Evolutionary conservation across 1,140 invertebrate species (phyloP), one percentile per base, ranked within the genome.

Genomic region (Eufriesea mexicana): DNA sequence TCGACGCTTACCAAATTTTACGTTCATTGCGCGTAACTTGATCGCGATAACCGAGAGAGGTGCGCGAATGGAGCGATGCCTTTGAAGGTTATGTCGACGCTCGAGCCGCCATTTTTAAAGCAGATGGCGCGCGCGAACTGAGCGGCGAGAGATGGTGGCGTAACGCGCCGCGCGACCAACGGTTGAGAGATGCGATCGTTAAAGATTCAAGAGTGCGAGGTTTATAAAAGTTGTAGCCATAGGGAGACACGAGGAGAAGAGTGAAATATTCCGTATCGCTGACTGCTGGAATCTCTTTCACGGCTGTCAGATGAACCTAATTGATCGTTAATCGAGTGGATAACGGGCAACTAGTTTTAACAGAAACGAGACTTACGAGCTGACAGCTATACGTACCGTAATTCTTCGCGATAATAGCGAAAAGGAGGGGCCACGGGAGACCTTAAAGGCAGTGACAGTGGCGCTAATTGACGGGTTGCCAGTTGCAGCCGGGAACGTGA

Each of bases 391-490:
- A 79, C 51, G 70, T 75, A 54, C 42, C 47, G 82, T 84, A 89
- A 89, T 86, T 89, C 84, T 86, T 82, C 23, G 74, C 75, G 82
- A 86, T 86, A 89, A 89, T 86, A 75, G 84, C 45, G 88, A 82
- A 84, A 87, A 89, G 84, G 64, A 84, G 86, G 62, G 51, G 25
- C 42, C 45, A 23, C 51, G 35, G 62, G 66, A 51, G 49, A 66
- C 68, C 87, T 86, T 84, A 88, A 89, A 86, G 86, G 80, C 84
- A 86, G 84, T 64, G 84, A 86, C 87, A 85, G 70, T 88, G 78
- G 82, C 84, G 82, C 84, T 89, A 89, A 89, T 89, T 89, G 87
- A 89, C 87, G 84, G 88, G 68, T 82, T 88, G 86, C 86, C 86
- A 88, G 81, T 84, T 82, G 61, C 84, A 84, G 83, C 62, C 59